Evolutionary conservation across 2,888 invertebrate species (phyloP), one percentile per base, ranked within the genome.

Genomic region (Hypena proboscidalis): DNA sequence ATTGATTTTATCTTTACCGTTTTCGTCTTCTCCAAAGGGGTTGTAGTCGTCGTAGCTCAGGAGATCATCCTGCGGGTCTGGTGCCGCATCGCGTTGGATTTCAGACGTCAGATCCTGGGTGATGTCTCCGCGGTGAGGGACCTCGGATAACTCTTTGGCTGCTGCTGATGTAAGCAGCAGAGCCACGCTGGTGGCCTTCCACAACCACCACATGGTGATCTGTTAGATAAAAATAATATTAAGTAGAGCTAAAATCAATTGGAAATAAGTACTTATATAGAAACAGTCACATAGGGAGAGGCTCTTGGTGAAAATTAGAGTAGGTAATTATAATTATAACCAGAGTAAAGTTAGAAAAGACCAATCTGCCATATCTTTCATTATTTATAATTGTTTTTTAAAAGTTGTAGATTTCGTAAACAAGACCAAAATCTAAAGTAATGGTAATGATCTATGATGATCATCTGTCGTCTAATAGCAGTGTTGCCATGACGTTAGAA

Each of bases 1-100:
- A n/a, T n/a, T n/a, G n/a, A n/a, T n/a, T n/a, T n/a, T n/a, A n/a
- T 14, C 8, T 32, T 26, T 66, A 87, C 88, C 80, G 39, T 85
- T 85, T 2, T 84, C 83, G 7, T 85, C 87, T 33, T 81, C 83
- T 2, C 67, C 77, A 6, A 78, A 67, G 0, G 77, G 81, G 26
- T 77, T 74, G 50, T 90, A 88, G 32, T 89, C 86, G 23, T 86
- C 85, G 35, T 87, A 85, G 54, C 63, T 74, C 17, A 68, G 60
- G 21, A 75, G 70, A 31, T 86, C 84, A 0, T 27, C 14, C 9
- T 34, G 27, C 5, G 80, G 74, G 3, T 85, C 81, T 45, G 84
- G 85, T 0, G 83, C 15, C 6, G 35, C 4, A n/a, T 45, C 44
- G 0, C 34, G 30, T 15, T 45, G 44, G 14, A 45, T 83, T 49